Base-by-base conservation (phyloP, 2,888 invertebrate species). In the Pachydiplax longipennis region DNA sequence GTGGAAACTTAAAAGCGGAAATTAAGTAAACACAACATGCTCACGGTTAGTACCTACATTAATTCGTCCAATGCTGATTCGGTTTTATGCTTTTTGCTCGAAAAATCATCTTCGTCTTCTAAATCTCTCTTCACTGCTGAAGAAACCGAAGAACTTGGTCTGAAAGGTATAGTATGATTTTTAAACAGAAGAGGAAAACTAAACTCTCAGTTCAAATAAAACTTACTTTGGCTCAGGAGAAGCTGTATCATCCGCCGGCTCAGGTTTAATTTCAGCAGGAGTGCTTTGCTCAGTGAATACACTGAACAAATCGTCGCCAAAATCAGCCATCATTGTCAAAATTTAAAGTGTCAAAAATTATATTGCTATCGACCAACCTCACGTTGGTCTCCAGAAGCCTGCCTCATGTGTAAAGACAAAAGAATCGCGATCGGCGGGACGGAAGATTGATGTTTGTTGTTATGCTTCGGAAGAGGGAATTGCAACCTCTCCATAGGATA, bases 301-400 rank as follows among this genome's bases (percentile, higher is more conserved):
- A 87, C 94, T 93, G 92, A 94, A 94, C 48, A 94, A 93, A 92
- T 94, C 94, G 6, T 93, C 93, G 15, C 92, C 92, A 92, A 93
- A 94, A 93, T 93, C 93, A 37, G 93, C 93, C 94, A 94, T 94
- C 92, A 65, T 65, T 48, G 12, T 25, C 18, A 12, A 87, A 40
- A n/a, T 22, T 35, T 18, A 2, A 61, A 37, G 5, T 22, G 31
- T 87, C 58, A 87, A 87, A 12, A 87, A 25, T 18, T 18, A 18
- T 18, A 3, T 18, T 53, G 2, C 18, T 53, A 53, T 53, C 18
- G 53, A 53, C 53, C 53, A 53, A 53, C 15, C 53, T 53, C 53
- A 53, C 53, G 53, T 18, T 53, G 53, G 53, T 8, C 53, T 53
- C 44, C 6, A 44, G 4, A 18, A 5, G 15, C 53, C 48, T 53